Conservation (phyloP, 2,113 vertebrate genomes). For the Aldabrachelys gigantea region DNA sequence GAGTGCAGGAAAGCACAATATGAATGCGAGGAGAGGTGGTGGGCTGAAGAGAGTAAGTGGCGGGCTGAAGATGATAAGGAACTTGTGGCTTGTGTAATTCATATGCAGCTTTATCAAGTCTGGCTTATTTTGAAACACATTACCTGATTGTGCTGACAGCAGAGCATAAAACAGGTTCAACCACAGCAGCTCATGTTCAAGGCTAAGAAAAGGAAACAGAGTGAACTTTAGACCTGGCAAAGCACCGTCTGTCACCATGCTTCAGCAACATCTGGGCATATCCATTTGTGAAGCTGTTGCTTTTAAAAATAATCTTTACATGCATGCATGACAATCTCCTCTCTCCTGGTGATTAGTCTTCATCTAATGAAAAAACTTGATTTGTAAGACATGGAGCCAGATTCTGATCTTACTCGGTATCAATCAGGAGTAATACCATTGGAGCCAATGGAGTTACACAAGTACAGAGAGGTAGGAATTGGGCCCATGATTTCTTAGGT, state of each 20-base stretch:
- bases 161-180: conserved; percentile 38
- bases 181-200: conserved; percentile 45
- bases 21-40: too few species aligned
- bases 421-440: background rate
- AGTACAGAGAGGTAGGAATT: background rate
- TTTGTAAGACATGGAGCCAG: background rate
- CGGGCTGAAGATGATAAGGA: background rate
- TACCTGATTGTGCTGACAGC: conserved; percentile 62
- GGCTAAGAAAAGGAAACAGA: conserved; percentile 64
- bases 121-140: conserved; percentile 66
- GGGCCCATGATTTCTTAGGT: background rate
- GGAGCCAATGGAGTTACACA: background rate
- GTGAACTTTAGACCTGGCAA: conserved; percentile 62
- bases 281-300: background rate
- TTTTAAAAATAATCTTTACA: background rate
- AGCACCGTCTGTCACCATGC: conserved; percentile 70
- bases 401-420: background rate
- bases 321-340: background rate
- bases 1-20: too few species aligned
- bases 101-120: conserved; percentile 68
- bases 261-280: background rate
- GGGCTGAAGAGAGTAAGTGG: too few species aligned
- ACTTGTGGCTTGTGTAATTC: conserved; percentile 78
- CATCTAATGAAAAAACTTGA: background rate
- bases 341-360: background rate